Conservation (phyloP, 2,113 vertebrate genomes). For the Gorsachius goisagi region DNA sequence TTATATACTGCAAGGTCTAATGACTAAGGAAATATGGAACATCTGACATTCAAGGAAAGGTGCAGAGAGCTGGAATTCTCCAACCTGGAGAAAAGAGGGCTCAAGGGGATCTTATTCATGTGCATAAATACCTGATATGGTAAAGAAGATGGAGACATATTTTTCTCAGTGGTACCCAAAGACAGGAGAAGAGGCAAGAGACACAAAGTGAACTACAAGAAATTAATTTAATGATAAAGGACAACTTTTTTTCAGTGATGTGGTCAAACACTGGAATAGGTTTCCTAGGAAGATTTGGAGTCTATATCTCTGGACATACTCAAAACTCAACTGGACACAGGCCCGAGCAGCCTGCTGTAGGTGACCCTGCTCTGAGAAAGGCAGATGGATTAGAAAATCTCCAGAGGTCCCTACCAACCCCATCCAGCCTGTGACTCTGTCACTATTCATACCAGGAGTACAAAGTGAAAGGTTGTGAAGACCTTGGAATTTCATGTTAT, state of each 20-base stretch:
- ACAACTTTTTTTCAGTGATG: background rate
- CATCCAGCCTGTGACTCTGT: background rate
- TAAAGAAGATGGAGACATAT: background rate
- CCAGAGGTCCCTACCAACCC: background rate
- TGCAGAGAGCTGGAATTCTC: background rate
- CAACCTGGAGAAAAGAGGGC: background rate
- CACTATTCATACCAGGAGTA: background rate
- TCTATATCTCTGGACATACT: background rate
- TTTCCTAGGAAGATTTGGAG: background rate
- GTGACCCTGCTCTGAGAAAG: background rate
- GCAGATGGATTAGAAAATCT: background rate
- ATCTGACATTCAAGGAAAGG: background rate
- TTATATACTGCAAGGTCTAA: background rate
- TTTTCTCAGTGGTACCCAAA: background rate
- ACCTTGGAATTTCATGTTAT: background rate
- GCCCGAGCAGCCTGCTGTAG: background rate
- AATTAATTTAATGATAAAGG: background rate
- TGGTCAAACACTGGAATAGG: background rate
- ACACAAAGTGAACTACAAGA: background rate
- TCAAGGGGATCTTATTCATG: background rate
- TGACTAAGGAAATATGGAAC: background rate
- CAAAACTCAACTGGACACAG: background rate
- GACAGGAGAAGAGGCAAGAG: background rate
- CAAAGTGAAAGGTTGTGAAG: background rate
- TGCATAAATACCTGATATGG: background rate